Base-by-base conservation (phyloP, 2,113 vertebrate species). In the Octodon degus region DNA sequence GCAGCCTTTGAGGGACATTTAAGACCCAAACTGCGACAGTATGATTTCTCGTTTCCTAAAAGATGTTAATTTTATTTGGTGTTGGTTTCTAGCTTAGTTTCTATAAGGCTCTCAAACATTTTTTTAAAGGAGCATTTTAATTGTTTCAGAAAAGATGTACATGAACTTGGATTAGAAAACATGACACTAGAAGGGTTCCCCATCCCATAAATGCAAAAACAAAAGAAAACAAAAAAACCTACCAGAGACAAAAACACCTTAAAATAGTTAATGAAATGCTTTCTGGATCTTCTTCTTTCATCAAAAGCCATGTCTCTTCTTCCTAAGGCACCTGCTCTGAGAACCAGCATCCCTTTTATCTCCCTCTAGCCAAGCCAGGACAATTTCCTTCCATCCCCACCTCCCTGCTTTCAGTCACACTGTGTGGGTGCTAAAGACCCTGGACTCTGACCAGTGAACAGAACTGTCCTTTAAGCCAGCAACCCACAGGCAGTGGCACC, bases 401-500 rank as follows among this genome's bases (percentile, higher is more conserved):
- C 32, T 63, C 34, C 34, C 65, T 85, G 40, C 87, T 90, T 72
- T 65, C 27, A 80, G 89, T 47, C 43, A 89, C 34, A 60, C 60
- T 11, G 94, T 65, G 94, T 95, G 94, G 97, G 98, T 43, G 95
- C 94, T 25, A 70, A 12, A 50, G 95, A 85, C 83, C 17, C 4
- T 62, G 50, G 25, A 81, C 83, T 25, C 90, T 82, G 67, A 94
- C 97, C 97, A 98, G 93, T 97, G 97, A 95, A 83, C 83, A 95
- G 4, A 85, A 91, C 50, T 97, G 97, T 98, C 97, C 97, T 94
- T 96, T 13, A 19, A 94, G 84, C 7, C 11, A 93, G 94, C 98
- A 97, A 80, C 97, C 95, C 93, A 79, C 95, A 92, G 94, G 76
- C 94, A 79, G 95, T 93, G 97, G 95, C 95, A 95, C 96, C 96